Conservation (phyloP, 2,797 vertebrate genomes). For the Botia kubotai region DNA sequence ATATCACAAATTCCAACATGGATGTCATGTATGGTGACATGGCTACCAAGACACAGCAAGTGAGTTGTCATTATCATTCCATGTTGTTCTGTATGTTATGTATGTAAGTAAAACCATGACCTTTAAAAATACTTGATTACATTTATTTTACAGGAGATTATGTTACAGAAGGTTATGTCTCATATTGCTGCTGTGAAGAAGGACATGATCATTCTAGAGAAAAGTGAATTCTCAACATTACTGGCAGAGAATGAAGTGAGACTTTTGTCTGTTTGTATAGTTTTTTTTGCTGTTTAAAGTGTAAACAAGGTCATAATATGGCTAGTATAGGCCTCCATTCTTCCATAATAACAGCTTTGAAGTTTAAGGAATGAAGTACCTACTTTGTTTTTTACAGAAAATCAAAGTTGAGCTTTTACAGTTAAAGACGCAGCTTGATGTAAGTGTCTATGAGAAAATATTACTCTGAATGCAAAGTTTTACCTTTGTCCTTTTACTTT, state of each 20-base stretch:
- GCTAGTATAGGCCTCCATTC: too few relatives aligned
- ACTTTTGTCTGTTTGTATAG: background rate
- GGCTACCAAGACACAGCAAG: conserved; percentile 96
- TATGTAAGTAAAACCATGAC: background rate
- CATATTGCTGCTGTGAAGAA: conserved; percentile 91
- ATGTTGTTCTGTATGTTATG: background rate
- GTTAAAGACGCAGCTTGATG: conserved; percentile 86
- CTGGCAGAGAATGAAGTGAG: conserved; percentile 92
- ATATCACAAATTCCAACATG: conserved; percentile 87
- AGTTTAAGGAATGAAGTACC: background rate
- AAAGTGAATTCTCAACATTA: conserved; percentile 94
- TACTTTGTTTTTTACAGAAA: conserved; percentile 78
- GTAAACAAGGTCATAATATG: background rate
- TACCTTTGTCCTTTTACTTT: background rate
- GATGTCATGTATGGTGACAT: conserved; percentile 89
- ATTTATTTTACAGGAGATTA: conserved; percentile 85
- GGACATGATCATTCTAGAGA: conserved; percentile 98
- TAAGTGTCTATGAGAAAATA: conserved; percentile 74
- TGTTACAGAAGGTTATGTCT: conserved; percentile 94
- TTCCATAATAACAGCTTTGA: background rate
- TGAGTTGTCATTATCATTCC: conserved; percentile 63
- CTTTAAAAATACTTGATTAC: background rate
- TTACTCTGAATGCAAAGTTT: background rate
- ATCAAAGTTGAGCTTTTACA: conserved; percentile 88
- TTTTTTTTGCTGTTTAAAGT: background rate